A percentile compares a stretch with the other conserved stretches of the same genome.
Conservation (phyloP, 2,113 vertebrate species). For the Atlantisia rogersi region DNA sequence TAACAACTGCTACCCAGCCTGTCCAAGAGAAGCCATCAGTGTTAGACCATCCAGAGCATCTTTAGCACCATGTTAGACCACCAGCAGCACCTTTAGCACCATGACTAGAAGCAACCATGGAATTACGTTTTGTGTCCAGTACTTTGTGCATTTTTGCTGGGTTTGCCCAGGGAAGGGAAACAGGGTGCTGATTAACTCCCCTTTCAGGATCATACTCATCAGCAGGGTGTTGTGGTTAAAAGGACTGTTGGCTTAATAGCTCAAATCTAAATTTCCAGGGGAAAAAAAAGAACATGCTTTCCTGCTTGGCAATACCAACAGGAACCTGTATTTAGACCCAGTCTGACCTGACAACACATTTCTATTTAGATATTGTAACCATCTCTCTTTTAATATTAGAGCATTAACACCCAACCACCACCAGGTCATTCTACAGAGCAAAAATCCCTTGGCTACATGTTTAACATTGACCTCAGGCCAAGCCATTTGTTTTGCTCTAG, state of each 20-base stretch:
- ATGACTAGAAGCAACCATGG: neutral
- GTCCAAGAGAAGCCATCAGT: neutral
- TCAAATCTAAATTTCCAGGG: neutral
- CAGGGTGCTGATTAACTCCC: neutral
- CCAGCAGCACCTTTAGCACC: neutral
- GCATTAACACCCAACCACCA: neutral
- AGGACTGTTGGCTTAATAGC: neutral
- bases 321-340: neutral
- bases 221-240: neutral
- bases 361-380: neutral
- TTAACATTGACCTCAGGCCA: neutral
- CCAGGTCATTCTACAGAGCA: neutral
- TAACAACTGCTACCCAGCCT: neutral
- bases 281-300: neutral
- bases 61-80: neutral
- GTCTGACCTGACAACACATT: neutral
- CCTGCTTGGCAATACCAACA: neutral
- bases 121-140: neutral
- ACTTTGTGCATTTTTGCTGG: neutral
- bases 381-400: neutral
- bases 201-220: neutral
- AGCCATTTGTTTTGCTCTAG: neutral
- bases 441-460: neutral
- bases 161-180: neutral
- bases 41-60: neutral